Conservation (phyloP, 1,140 invertebrate species). For the Macrobrachium nipponense region DNA sequence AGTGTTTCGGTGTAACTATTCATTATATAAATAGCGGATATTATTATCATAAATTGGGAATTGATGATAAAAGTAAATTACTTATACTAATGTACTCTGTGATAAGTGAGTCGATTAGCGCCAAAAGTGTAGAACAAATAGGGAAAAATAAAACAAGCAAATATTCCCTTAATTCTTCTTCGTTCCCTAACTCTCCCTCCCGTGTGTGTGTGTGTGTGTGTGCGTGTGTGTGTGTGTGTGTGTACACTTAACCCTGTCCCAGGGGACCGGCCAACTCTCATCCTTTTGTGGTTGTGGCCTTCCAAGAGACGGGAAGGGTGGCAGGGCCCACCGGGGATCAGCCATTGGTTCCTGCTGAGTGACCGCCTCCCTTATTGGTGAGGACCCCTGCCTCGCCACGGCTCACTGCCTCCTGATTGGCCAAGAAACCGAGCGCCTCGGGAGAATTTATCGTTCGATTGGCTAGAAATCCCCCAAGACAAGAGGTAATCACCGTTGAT, state of each 20-base stretch:
- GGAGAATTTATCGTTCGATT: constrained; percentile 5
- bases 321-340: neutral
- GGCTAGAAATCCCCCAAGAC: constrained; percentile 6
- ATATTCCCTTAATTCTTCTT: too few species aligned
- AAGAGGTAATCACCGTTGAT: neutral
- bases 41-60: too few species aligned
- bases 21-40: too few species aligned
- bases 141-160: too few species aligned
- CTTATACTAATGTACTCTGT: too few species aligned
- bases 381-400: constrained; percentile 1
- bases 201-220: too few species aligned
- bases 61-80: too few species aligned
- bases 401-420: constrained; percentile 10
- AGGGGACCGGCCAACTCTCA: neutral
- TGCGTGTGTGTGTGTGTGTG: too few species aligned
- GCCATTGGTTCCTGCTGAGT: constrained; percentile 10
- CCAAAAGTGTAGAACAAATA: too few species aligned
- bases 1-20: too few species aligned
- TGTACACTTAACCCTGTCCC: neutral
- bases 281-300: constrained; percentile 24
- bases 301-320: neutral
- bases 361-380: constrained; percentile 3
- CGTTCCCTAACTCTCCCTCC: too few species aligned
- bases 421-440: constrained; percentile 15
- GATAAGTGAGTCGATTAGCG: neutral